phyloP scores from a whole-genome alignment of 2,113 vertebrate genomes.

The Tautogolabrus adspersus region DNA sequence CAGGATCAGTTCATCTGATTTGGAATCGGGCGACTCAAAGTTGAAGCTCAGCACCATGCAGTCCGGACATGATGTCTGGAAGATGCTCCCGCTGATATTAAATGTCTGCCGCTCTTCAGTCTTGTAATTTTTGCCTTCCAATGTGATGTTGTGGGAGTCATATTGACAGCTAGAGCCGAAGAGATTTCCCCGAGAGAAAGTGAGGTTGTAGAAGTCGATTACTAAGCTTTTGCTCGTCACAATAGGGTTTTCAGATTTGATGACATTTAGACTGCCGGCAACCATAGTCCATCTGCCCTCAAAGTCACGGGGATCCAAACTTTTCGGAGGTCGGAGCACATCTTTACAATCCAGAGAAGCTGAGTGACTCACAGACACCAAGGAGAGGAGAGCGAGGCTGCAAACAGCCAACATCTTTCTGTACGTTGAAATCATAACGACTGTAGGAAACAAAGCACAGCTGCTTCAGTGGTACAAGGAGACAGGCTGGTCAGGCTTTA shows the following conservation, averaged over 20 bases:
- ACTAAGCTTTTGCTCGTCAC: neutral
- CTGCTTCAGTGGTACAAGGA: neutral
- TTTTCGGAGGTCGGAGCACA: neutral
- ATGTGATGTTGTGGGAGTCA: accelerated
- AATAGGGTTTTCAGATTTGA: accelerated
- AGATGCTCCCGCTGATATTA: neutral
- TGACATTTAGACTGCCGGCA: constrained; percentile 17
- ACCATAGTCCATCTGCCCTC: constrained; percentile 36
- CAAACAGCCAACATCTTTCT: constrained; percentile 19
- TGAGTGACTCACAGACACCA: constrained; percentile 17
- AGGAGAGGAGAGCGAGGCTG: neutral
- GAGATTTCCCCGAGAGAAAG: neutral
- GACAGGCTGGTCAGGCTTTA: neutral
- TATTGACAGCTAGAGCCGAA: neutral
- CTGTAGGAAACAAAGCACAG: neutral
- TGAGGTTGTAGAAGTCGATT: constrained; percentile 1
- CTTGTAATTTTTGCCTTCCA: neutral
- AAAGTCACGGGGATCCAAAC: accelerated
- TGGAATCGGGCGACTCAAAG: accelerated
- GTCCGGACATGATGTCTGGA: neutral
- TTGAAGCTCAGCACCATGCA: constrained; percentile 17
- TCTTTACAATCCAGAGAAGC: constrained; percentile 27
- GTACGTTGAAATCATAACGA: neutral
- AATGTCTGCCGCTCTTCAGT: accelerated
- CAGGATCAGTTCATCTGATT: neutral